Base-by-base conservation (phyloP, 1,140 invertebrate genomes). In the Rhynchophorus ferrugineus region DNA sequence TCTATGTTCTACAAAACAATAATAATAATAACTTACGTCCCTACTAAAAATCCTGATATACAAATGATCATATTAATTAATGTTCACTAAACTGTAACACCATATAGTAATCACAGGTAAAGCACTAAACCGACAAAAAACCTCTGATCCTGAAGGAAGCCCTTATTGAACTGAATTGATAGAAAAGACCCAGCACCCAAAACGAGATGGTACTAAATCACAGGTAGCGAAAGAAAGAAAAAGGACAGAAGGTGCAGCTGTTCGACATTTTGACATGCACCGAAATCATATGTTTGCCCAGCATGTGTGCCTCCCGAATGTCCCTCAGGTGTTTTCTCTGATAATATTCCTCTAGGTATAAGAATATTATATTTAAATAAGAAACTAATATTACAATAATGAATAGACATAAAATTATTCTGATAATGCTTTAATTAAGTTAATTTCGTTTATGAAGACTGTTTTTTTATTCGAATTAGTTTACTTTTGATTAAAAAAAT, bases 21-120 rank as follows among this genome's bases (percentile, higher is more conserved):
- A 38, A 48, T 13, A 46, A 17, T 19, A 53, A 58, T 16, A 38
- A 49, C 57, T 62, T 65, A 78, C 78, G 68, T 77, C 78, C 78
- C 78, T 71, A 76, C 78, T 70, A 74, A 74, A 72, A 80, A 80
- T 74, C 78, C 78, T 45, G 78, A 80, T 63, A 80, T 77, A 65
- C 78, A 80, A 66, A 80, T 79, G 65, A 82, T 78, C 79, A 81
- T 81, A 49, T 44, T 51, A 7, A 47, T 7, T 18, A 6, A 29
- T 29, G 11, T 29, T 11, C 11, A 29, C 11, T 29, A 45, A 20
- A 24, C 22, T 47, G 11, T 38, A 44, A 51, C 47, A 42, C 49
- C 39, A 49, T 47, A 50, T 42, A 46, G 41, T 33, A 36, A 33
- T 41, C 44, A n/a, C n/a, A 22, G 19, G 46, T 24, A 43, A 50